A percentile compares a stretch with the other conserved stretches of the same genome.
Conservation (phyloP, 1,140 invertebrate species). For the Drosophila parabipectinata region DNA sequence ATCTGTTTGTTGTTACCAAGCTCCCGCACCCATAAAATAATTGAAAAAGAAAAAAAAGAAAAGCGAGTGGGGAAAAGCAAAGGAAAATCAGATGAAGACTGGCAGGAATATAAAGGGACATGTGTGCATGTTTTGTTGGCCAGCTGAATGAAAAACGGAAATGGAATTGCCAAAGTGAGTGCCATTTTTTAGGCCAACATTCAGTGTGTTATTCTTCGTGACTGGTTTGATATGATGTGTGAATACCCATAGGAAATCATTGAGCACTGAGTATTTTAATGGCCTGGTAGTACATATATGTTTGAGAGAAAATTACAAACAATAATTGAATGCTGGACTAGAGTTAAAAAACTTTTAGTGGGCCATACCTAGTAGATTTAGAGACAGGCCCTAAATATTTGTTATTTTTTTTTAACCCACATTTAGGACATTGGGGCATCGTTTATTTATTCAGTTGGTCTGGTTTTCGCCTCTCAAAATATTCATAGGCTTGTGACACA, state of each 20-base stretch:
- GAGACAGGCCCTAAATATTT: too few species aligned
- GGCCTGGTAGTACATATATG: not conserved
- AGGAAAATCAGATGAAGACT: conserved; percentile 10
- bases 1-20: conserved; percentile 73
- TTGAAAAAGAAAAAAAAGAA: conserved; percentile 46
- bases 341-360: too few species aligned
- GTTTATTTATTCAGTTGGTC: not conserved
- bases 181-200: conserved; percentile 38
- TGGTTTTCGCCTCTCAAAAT: not conserved
- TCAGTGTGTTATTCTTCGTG: conserved; percentile 10
- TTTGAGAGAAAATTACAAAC: not conserved
- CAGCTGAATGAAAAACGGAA: conserved; percentile 47
- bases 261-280: conserved; percentile 9
- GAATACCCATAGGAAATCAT: conserved; percentile 12
- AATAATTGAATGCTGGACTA: not conserved
- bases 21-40: conserved; percentile 42
- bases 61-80: not conserved
- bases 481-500: not conserved
- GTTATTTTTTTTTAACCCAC: too few species aligned
- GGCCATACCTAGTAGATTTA: too few species aligned
- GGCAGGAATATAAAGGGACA: conserved; percentile 11
- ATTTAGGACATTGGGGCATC: too few species aligned
- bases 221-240: not conserved
- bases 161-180: conserved; percentile 46
- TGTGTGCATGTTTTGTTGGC: conserved; percentile 19